Base-by-base conservation (phyloP, 2,797 vertebrate genomes). In the Crax fasciolata region DNA sequence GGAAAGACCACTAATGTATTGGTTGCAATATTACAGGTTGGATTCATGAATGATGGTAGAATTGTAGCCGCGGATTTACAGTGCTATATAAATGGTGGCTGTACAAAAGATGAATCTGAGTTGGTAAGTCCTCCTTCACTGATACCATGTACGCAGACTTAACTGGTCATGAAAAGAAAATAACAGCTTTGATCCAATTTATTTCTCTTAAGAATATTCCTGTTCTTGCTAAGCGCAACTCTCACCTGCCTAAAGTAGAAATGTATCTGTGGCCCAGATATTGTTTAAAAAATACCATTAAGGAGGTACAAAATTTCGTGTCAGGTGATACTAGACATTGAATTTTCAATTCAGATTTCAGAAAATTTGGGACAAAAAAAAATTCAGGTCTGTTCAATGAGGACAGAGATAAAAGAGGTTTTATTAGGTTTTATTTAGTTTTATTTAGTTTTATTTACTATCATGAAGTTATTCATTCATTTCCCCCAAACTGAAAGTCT, bases 1-100 rank as follows among this genome's bases (percentile, higher is more conserved):
- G n/a, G 51, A 68, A 79, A 41, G 16, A 44, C 16, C 13, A 17
- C 27, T 77, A 44, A 67, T 46, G n/a, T 49, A 57, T 65, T 4
- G 1, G 4, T 38, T 92, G 44, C 86, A 91, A 13, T 84, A 39
- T 74, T 70, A 25, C 58, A 98, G 97, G 96, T 72, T 54, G 98
- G 97, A 39, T 98, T 98, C 84, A 97, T 92, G 95, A 97, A 96
- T 1, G 90, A 97, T 30, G 97, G 97, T 63, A 96, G 87, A 81
- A 97, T 97, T 46, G 24, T 91, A 89, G 97, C 97, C 17, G 49
- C 97, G 51, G 97, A 98, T 24, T 32, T 98, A 84, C 81, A 96
- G n/a, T 96, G 96, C 61, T 98, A 91, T 63, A 32, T 13, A 92
- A 98, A 98, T 30, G 97, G 44, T 77, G 98, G 97, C 5, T 67